Conservation (phyloP, 2,113 vertebrate species). For the Pterophyllum scalare region DNA sequence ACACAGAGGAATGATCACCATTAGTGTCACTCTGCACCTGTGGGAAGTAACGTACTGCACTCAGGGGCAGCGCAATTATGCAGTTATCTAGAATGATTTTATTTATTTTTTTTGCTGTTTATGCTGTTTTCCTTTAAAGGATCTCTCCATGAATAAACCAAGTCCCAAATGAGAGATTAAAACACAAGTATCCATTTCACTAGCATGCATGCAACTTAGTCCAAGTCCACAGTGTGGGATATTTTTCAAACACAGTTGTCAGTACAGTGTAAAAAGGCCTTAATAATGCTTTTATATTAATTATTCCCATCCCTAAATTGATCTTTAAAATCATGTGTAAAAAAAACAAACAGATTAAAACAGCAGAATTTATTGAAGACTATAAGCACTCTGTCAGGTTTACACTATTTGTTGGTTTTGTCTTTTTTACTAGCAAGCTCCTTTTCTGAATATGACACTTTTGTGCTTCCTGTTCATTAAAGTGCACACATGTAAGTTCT, state of each 20-base stretch:
- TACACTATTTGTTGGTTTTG: fast-evolving
- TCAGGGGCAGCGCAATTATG: not conserved
- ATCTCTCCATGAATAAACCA: conserved; percentile 41
- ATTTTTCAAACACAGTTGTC: not conserved
- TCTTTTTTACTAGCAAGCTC: not conserved
- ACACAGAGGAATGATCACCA: conserved; percentile 15
- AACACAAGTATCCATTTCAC: not conserved
- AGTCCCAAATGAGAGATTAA: conserved; percentile 28
- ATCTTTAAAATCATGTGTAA: not conserved
- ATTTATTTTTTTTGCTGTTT: not conserved
- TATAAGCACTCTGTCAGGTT: not conserved
- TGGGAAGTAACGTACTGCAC: not conserved
- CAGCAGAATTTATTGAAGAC: not conserved
- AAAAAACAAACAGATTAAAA: not conserved
- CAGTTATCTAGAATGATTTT: not conserved
- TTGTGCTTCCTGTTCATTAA: not conserved
- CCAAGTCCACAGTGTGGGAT: not conserved
- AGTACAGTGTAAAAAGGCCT: not conserved
- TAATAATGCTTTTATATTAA: no score
- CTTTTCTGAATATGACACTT: not conserved
- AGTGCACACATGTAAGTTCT: not conserved
- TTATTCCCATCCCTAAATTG: not conserved
- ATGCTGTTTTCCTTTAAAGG: conserved; percentile 50
- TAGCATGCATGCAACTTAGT: not conserved
- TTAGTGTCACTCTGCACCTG: not conserved